Conservation (phyloP, 1,140 invertebrate species). For the Leguminivora glycinivorella region DNA sequence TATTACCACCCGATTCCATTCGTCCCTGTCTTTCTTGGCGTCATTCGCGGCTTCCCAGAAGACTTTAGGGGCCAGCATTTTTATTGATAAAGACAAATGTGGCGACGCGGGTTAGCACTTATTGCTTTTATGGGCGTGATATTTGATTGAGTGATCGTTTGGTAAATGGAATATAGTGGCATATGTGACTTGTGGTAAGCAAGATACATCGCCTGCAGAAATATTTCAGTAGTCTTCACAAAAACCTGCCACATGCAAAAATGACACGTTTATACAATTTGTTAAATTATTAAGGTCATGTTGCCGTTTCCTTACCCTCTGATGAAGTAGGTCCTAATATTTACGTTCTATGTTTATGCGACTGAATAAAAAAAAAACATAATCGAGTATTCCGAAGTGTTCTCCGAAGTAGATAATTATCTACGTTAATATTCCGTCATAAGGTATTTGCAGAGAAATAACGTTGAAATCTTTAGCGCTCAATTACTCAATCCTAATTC, state of each 20-base stretch:
- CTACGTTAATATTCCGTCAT: too few species aligned
- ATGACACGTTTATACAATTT: too few species aligned
- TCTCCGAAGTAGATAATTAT: too few species aligned
- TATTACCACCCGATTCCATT: slow-evolving; percentile 74
- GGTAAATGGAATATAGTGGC: not conserved
- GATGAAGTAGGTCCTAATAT: too few species aligned
- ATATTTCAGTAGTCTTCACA: slow-evolving; percentile 29
- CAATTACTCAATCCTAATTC: not conserved
- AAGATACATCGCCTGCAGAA: slow-evolving; percentile 20
- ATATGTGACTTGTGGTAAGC: slow-evolving; percentile 31
- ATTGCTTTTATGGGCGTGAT: slow-evolving; percentile 33
- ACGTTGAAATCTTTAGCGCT: too few species aligned
- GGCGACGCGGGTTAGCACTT: slow-evolving; percentile 18
- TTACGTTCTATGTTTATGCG: too few species aligned
- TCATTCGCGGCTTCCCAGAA: slow-evolving; percentile 49
- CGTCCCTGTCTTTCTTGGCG: slow-evolving; percentile 69
- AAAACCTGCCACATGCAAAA: too few species aligned
- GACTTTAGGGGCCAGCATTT: slow-evolving; percentile 21
- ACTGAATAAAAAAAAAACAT: too few species aligned
- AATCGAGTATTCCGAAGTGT: too few species aligned
- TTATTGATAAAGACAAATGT: slow-evolving; percentile 29
- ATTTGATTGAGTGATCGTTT: slow-evolving; percentile 9
- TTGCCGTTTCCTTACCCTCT: too few species aligned
- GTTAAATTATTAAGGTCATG: too few species aligned
- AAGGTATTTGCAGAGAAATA: too few species aligned